phyloP scores from a whole-genome alignment of 1,140 invertebrate genomes.

The Macrotrachela quadricornifera region DNA sequence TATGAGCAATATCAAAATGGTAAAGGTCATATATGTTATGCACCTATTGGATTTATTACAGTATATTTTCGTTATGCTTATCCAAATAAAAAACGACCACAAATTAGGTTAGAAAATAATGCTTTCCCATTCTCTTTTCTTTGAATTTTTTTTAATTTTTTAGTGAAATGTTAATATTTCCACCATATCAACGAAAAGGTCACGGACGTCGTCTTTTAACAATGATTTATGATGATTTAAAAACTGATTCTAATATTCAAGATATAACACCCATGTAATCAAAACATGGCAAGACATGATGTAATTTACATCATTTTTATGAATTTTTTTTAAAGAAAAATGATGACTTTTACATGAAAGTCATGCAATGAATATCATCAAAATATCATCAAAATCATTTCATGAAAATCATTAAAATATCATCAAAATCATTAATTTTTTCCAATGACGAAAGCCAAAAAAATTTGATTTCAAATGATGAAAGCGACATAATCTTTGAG shows the following conservation, averaged over 20 bases:
- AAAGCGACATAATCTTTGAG: no score
- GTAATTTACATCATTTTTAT: no score
- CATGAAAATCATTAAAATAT: no score
- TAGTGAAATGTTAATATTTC: conserved; percentile 68
- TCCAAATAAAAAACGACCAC: conserved; percentile 55
- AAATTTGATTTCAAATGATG: no score
- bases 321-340: no score
- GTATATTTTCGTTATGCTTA: conserved; percentile 87
- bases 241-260: conserved; percentile 40
- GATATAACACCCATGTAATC: no score
- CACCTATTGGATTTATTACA: conserved; percentile 61
- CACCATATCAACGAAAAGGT: conserved; percentile 63
- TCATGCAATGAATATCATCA: no score
- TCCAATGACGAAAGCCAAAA: no score
- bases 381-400: no score
- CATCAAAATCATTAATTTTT: no score
- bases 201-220: conserved; percentile 52
- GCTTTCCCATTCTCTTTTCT: background rate
- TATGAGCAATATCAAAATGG: conserved; percentile 37
- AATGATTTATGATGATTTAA: conserved; percentile 54
- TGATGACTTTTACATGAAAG: no score
- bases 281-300: no score
- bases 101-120: conserved; percentile 38
- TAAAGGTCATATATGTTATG: conserved; percentile 41
- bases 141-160: conserved; percentile 3